A percentile compares a stretch with the other conserved stretches of the same genome.
phyloP scores from a whole-genome alignment of 2,888 invertebrate species.

The Oligia latruncula region DNA sequence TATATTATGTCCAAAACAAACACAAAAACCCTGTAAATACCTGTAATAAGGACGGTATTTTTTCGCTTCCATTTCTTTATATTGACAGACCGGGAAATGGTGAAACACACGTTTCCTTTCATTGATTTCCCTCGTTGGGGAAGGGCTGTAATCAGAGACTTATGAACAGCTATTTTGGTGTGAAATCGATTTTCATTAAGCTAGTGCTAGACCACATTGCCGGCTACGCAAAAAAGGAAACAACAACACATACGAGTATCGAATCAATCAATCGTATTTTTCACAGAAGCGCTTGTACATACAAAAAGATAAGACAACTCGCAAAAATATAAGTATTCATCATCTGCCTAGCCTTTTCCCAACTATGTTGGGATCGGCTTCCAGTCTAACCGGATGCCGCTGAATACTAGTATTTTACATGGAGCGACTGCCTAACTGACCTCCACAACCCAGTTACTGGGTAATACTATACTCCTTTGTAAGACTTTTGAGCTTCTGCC shows the following conservation, averaged over 20 bases:
- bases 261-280: not conserved
- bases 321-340: too few relatives aligned
- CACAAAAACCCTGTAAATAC: not conserved
- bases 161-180: conserved; percentile 5
- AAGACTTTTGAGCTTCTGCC: not conserved
- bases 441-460: too few relatives aligned
- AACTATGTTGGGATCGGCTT: too few relatives aligned
- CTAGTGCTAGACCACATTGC: not conserved
- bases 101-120: conserved; percentile 22
- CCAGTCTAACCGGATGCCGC: too few relatives aligned
- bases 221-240: not conserved
- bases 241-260: too few relatives aligned
- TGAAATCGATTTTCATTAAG: conserved; percentile 8
- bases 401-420: too few relatives aligned
- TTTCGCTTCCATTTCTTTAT: not conserved
- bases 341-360: too few relatives aligned
- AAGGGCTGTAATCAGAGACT: conserved; percentile 9
- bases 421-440: too few relatives aligned
- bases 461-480: too few relatives aligned
- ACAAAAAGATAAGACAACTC: not conserved
- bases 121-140: conserved; percentile 3
- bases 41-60: not conserved
- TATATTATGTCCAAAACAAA: conserved; percentile 3
- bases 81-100: conserved; percentile 14
- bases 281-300: not conserved